Conservation (phyloP, 2,113 vertebrate genomes). For the Rynchops niger region DNA sequence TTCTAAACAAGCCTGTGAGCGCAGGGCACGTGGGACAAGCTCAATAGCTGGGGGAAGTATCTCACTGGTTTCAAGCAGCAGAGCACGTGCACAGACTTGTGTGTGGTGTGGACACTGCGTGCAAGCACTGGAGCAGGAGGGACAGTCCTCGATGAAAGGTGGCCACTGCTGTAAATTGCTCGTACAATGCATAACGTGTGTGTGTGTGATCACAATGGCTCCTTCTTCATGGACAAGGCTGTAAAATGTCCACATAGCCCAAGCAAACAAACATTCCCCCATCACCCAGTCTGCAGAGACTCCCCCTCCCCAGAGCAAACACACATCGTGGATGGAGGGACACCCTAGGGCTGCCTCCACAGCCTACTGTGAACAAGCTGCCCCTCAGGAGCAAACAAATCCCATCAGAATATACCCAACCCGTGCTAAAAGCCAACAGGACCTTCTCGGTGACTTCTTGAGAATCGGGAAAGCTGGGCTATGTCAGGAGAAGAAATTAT, state of each 20-base stretch:
- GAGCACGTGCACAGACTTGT: rapidly evolving
- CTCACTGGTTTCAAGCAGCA: neutral
- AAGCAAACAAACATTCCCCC: neutral
- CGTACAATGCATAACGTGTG: rapidly evolving
- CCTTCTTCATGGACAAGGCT: neutral
- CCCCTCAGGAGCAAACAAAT: neutral
- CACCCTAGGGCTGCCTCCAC: neutral
- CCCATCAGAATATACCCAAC: neutral
- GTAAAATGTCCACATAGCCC: neutral
- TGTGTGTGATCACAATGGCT: neutral
- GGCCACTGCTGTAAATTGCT: neutral
- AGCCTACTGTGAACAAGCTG: neutral
- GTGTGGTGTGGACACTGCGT: rapidly evolving
- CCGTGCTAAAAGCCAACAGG: neutral
- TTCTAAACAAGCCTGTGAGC: neutral
- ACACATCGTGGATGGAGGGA: neutral
- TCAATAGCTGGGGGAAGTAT: neutral
- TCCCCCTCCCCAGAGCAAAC: neutral
- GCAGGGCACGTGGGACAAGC: neutral
- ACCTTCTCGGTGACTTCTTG: neutral
- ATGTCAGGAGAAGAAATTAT: neutral
- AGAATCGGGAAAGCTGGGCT: neutral
- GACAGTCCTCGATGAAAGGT: neutral
- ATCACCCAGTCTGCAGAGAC: neutral
- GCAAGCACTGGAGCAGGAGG: neutral